Percentiles rank a stretch among this genome's conserved stretches.
phyloP scores from a whole-genome alignment of 2,797 vertebrate genomes.

The Sebastes trivittatus region DNA sequence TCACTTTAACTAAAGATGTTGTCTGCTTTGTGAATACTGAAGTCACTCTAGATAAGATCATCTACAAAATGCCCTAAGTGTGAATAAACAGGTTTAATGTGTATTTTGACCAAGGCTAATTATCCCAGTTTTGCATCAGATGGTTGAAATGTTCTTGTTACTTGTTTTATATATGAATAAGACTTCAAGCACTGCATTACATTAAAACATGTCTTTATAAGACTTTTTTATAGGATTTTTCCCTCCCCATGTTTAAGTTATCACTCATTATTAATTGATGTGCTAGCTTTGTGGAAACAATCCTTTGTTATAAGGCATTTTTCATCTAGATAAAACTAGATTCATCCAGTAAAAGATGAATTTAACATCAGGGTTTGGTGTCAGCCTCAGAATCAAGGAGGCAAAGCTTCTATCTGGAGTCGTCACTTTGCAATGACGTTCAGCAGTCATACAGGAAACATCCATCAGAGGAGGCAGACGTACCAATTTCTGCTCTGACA shows the following conservation, averaged over 20 bases:
- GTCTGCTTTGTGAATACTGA: background rate
- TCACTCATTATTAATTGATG: background rate
- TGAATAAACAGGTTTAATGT: background rate
- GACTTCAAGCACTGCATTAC: background rate
- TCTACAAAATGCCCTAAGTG: background rate
- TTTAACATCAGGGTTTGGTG: conserved; percentile 34
- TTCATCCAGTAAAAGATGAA: conserved; percentile 8
- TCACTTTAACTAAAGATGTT: background rate
- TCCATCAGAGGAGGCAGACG: conserved; percentile 55
- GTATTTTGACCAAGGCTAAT: background rate
- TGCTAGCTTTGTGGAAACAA: background rate
- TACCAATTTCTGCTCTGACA: conserved; percentile 64
- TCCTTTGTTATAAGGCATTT: background rate
- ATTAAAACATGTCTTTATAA: background rate
- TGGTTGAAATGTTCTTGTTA: background rate
- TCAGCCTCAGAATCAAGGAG: conserved; percentile 26
- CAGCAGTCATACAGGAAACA: conserved; percentile 50
- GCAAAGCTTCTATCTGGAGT: conserved; percentile 41
- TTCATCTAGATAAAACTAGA: background rate
- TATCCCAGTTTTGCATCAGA: background rate
- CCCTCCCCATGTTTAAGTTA: background rate
- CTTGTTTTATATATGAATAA: background rate
- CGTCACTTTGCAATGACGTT: conserved; percentile 33
- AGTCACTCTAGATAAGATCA: background rate
- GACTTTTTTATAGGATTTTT: background rate